Base-by-base conservation (phyloP, 2,888 invertebrate genomes). In the Agonopterix subpropinquella region DNA sequence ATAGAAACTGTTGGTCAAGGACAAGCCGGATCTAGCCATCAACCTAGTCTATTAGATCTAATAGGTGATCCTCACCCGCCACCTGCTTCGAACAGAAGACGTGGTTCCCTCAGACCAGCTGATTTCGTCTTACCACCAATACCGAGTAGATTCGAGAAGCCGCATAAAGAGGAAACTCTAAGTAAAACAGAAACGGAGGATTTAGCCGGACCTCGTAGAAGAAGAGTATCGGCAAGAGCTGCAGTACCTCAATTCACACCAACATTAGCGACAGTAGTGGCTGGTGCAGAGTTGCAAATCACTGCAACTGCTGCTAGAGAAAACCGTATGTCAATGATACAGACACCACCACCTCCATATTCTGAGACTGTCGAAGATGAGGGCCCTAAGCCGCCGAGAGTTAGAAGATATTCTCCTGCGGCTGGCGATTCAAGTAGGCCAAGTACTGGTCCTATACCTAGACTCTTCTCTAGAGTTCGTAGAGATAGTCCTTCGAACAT, bases 291-390 rank as follows among this genome's bases (percentile, higher is more conserved):
- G 52, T 64, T 86, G 50, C 80, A 85, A 58, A 73, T 87, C 53
- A 87, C 86, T 39, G 85, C 87, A 2, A 75, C 73, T 11, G 80
- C 86, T 5, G 77, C 85, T 0, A 73, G 87, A 59, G 87, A 88
- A 54, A 83, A 75, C 54, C 74, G 88, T 35, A 88, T 87, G 88
- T 61, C 78, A 1, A 81, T 84, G 78, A 53, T 87, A 43, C 66
- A 74, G 43, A 88, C 88, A 44, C 85, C 89, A 1, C 89, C 89
- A 3, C 89, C 89, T 9, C 78, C 87, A 1, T 84, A 86, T 55
- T 65, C 81, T 47, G 80, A 86, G 62, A 77, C 68, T 35, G 62
- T 68, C 39, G 75, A 74, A 41, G 78, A 77, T 47, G 47, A 59
- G 15, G 35, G 37, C 18, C 77, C 75, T 53, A 63, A 73, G 43